Evolutionary conservation across 2,888 invertebrate species (phyloP), one percentile per base, ranked within the genome.

Genomic region (Cepaea hortensis): DNA sequence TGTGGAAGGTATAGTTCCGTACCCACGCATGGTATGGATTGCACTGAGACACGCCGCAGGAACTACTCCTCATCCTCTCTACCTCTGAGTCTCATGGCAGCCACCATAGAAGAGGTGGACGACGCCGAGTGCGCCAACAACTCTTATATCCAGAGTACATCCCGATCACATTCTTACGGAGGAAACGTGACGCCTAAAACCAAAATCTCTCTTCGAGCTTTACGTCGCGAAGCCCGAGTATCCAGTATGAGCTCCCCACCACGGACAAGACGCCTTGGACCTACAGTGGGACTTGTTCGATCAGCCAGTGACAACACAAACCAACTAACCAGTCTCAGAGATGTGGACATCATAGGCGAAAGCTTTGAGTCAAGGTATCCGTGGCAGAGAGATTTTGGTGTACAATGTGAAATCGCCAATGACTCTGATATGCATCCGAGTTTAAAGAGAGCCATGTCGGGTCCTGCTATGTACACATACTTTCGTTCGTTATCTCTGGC

Each of bases 341-440:
- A 91, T 11, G 88, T 92, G 81, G 93, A 93, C 88, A 92, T 93
- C 80, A 91, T 92, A 55, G 93, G 93, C 0, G 93, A 92, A 88
- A 91, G 91, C 84, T 91, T 90, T 84, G 91, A 91, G 62, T 91
- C 92, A 20, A 85, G 92, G 72, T 93, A 90, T 85, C 93, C 93
- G 20, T 93, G 93, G 93, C 93, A 93, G 89, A 89, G 92, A 13
- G 93, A 93, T 86, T 91, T 92, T 23, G 90, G 91, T 3, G 90
- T 92, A 18, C 93, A 93, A 88, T 93, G 93, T 81, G 88, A 91
- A 84, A 88, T 92, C 35, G 76, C 55, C 70, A 86, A 70, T 18
- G 84, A 84, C 18, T 20, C 65, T 62, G 48, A 13, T 23, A 35
- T 70, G 62, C 80, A 81, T 20, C 62, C 75, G 1, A 48, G 18